Base-by-base conservation (phyloP, 2,888 invertebrate species). In the Apoda limacodes region DNA sequence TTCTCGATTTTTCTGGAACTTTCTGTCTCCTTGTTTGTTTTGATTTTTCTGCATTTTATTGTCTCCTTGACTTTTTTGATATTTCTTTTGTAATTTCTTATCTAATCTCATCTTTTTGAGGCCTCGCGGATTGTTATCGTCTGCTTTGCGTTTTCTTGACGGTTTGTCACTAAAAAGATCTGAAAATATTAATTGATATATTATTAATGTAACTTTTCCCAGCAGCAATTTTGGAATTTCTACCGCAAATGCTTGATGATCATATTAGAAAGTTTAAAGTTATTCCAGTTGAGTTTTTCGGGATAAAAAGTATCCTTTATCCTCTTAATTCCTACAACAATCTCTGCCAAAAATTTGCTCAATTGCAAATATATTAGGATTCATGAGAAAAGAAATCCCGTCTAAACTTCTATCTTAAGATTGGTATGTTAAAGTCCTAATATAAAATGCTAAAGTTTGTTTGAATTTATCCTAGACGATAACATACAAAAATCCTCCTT, bases 91-190 rank as follows among this genome's bases (percentile, higher is more conserved):
- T 2, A 67, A 33, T 43, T 72, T 78, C 33, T 66, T 75, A 35
- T 80, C 76, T 34, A 76, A 47, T 26, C 75, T 52, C 68, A 76
- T 69, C 39, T 75, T 80, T 37, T 80, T 80, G 44, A 75, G 74
- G 2, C 78, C 78, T 31, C 80, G 52, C 0, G 62, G 55, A 20
- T 59, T 54, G 27, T 63, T 64, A 14, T 60, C 66, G 21, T 60
- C 68, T 1, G 57, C 40, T 48, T 67, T 76, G 2, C 76, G 52
- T 45, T 78, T 78, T 17, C 60, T 64, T 5, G 60, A 40, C 5
- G 60, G 48, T 22, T 65, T 52, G 42, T 54, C 52, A 31, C 59
- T 60, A 43, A 80, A 80, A 3, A 80, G 60, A 58, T 80, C 80
- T 75, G 50, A 28, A 17, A 17, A 20, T 21, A 19, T 31, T 19